Base-by-base conservation (phyloP, 2,888 invertebrate species). In the Leptinotarsa haldemani region DNA sequence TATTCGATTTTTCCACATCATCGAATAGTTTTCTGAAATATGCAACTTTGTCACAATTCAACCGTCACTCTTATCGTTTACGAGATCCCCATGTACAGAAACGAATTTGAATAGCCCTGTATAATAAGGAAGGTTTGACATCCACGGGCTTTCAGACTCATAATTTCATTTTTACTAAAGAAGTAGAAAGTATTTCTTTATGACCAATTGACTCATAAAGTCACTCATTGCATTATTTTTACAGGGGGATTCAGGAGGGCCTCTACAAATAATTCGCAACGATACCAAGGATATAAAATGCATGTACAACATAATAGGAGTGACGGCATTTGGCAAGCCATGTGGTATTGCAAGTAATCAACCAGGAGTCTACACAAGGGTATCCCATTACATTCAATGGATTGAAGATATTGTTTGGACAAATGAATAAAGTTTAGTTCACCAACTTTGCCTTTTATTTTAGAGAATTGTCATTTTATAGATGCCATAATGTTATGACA, bases 221-320 rank as follows among this genome's bases (percentile, higher is more conserved):
- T 40, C 40, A 40, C 40, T 9, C 40, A 50, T 16, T 50, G 15
- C n/a, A 50, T 50, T 50, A 50, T 16, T 50, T 50, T 50, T n/a
- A 13, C 83, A 91, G 91, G 92, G 92, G 47, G 92, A 93, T 85
- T 92, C 91, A 53, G 92, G 93, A 16, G 92, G 92, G 7, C 92
- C 92, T 0, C 85, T 93, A 22, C 87, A 87, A 66, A 81, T 89
- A 15, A 84, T 81, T 70, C 84, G 84, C 70, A 63, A 68, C 25
- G 74, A 71, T 22, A 71, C 71, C 9, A 68, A 75, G 0, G 81
- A 84, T 1, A 72, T 80, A 20, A 56, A 86, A 61, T 92, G 92
- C 73, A 85, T 89, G 84, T 88, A 89, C 78, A 87, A 85, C 69
- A 79, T 90, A 1, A 82, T 90, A 22, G 90, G 90, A 1, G 79